Conservation (phyloP, 2,888 invertebrate genomes). For the Gortyna flavago region DNA sequence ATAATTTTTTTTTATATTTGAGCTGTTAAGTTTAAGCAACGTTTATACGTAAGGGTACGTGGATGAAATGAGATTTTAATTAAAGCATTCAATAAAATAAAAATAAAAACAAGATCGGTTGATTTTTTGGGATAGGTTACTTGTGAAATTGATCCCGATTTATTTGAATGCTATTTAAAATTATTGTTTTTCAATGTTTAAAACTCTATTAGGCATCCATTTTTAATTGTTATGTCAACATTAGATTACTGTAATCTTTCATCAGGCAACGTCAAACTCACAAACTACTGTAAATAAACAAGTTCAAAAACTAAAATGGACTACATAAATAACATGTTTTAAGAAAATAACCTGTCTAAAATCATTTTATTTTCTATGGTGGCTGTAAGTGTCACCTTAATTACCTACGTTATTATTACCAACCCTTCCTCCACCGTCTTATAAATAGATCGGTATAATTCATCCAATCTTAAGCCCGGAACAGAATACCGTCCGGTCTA, state of each 20-base stretch:
- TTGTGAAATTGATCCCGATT: not conserved
- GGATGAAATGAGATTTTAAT: not conserved
- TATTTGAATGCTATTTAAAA: not conserved
- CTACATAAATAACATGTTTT: not conserved
- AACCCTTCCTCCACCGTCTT: not conserved
- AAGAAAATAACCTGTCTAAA: not conserved
- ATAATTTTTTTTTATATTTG: too few relatives aligned
- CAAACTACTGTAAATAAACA: not conserved
- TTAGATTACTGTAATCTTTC: not conserved
- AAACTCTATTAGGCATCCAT: not conserved
- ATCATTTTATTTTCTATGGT: not conserved
- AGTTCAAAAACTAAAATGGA: too few relatives aligned
- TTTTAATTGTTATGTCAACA: not conserved
- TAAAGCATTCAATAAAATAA: not conserved
- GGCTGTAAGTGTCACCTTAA: not conserved
- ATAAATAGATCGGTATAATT: slow-evolving; percentile 6
- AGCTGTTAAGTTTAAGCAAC: too few relatives aligned
- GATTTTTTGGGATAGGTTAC: not conserved
- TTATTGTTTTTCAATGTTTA: too few relatives aligned
- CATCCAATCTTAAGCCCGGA: slow-evolving; percentile 1
- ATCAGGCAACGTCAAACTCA: not conserved
- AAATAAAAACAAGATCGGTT: too few relatives aligned
- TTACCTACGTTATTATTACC: not conserved
- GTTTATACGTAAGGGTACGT: too few relatives aligned
- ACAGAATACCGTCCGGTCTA: slow-evolving; percentile 1